Evolutionary conservation across 2,888 invertebrate species (phyloP).

Genomic region (Pachydiplax longipennis): DNA sequence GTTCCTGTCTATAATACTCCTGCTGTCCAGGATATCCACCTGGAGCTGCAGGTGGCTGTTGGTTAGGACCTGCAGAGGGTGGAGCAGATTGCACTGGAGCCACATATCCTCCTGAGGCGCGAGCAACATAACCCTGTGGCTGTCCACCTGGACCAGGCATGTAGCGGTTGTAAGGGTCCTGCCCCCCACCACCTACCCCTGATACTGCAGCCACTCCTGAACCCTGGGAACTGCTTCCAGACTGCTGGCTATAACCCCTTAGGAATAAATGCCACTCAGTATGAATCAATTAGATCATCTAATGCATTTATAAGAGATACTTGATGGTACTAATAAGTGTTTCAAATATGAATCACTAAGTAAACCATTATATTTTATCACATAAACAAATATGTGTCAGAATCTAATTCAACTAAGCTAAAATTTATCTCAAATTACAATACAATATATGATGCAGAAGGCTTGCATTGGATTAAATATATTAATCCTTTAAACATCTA

Average conservation of each 20-base stretch:
- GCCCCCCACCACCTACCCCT: slow-evolving; percentile 54
- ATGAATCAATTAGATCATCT: neutral
- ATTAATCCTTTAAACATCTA: too few species aligned
- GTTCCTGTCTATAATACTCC: slow-evolving; percentile 64
- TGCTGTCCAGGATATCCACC: slow-evolving; percentile 60
- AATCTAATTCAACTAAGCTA: too few species aligned
- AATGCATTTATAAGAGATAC: neutral
- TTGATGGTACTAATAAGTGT: too few species aligned
- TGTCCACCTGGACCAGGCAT: slow-evolving; percentile 53
- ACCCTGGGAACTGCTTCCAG: slow-evolving; percentile 55
- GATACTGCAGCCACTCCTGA: slow-evolving; percentile 53
- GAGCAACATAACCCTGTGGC: slow-evolving; percentile 54
- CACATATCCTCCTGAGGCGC: slow-evolving; percentile 48
- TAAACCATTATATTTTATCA: too few species aligned
- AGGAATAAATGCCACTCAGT: neutral
- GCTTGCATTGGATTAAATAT: too few species aligned
- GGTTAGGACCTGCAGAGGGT: slow-evolving; percentile 57
- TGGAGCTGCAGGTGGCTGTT: slow-evolving; percentile 64
- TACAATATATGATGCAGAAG: too few species aligned
- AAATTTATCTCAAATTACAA: too few species aligned
- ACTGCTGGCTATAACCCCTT: slow-evolving; percentile 58
- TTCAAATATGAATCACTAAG: too few species aligned
- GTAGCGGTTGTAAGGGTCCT: slow-evolving; percentile 60
- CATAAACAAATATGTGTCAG: too few species aligned
- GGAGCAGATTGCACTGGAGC: slow-evolving; percentile 51